Evolutionary conservation across 2,113 vertebrate species (phyloP), one percentile per base, ranked within the genome.

Genomic region (Anser brachyrhynchus): DNA sequence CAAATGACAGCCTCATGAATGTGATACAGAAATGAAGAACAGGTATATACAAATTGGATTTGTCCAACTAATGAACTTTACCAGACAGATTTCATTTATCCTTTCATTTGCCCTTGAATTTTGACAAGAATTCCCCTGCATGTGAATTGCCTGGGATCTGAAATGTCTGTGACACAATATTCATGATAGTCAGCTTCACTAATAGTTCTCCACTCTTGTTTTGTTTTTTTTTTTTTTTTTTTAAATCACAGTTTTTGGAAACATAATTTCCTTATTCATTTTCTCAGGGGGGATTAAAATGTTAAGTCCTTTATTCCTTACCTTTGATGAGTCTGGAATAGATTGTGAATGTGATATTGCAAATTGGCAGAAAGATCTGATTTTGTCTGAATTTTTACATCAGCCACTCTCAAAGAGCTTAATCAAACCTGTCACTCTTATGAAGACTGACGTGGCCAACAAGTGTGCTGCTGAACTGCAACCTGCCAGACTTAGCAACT

Each of bases 341-440:
- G 80, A 85, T 78, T 92, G 84, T 85, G 69, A 91, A 83, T 25
- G 3, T 54, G 61, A 78, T 94, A 87, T 3, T 82, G 62, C 44
- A 94, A 93, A 86, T 81, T 95, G 92, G 86, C 72, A 97, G 84
- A 80, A 93, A 95, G 64, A 82, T 73, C 19, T 83, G 90, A 94
- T 83, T 95, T 89, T 3, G 2, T 73, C 39, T 82, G 73, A 81
- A 69, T 95, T 96, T 96, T 87, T 92, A 59, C 81, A 95, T 84
- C 74, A 91, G 61, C 11, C 17, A 84, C 55, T 87, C 92, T 94
- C 82, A 79, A 89, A 92, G 88, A 92, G 54, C 52, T 87, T 94
- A 83, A 96, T 97, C 92, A 96, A 96, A 94, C 43, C 71, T 92
- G 76, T 89, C 92, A 90, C 83, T 95, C 55, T 93, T 95, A 96